Base-by-base conservation (phyloP, 2,888 invertebrate genomes). In the Apomyelois bistriatella region DNA sequence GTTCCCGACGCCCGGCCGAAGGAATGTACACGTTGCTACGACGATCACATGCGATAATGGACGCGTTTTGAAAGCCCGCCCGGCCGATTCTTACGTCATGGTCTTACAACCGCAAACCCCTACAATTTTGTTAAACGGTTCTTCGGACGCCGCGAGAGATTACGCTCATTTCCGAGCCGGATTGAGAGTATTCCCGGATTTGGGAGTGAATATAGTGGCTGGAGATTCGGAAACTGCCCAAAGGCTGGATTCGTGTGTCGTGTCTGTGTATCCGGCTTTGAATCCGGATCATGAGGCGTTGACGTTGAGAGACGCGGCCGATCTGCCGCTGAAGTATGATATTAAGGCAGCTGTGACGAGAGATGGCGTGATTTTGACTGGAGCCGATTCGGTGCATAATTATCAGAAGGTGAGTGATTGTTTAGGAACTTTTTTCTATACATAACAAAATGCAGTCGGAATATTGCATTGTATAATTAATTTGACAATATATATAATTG, bases 201-300 rank as follows among this genome's bases (percentile, higher is more conserved):
- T 98, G 12, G 92, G 92, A 52, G 95, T 99, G 49, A 91, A 92
- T 4, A 94, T 94, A 9, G 91, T 92, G 35, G 71, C 76, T 8
- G 51, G 35, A 0, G 51, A 36, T 7, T 22, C 43, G 5, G 62
- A 55, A 9, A 65, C 68, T 5, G 66, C 70, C 0, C 54, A 74
- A 22, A 60, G 67, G 77, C 83, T 99, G 67, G 98, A 99, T 82
- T 96, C 97, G 52, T 99, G 99, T 85, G 95, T 96, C 57, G 95
- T 99, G 53, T 95, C 96, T 42, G 98, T 99, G 55, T 97, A 98
- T 82, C 99, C 99, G 32, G 97, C 97, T 6, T 90, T 99, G 63
- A 97, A 98, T 91, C 97, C 98, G 6, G 98, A 98, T 85, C 97
- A 98, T 82, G 99, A 99, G 83, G 96, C 95, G 64, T 91, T 98